Evolutionary conservation across 2,888 invertebrate species (phyloP).

Genomic region (Agapetus fuscipes): DNA sequence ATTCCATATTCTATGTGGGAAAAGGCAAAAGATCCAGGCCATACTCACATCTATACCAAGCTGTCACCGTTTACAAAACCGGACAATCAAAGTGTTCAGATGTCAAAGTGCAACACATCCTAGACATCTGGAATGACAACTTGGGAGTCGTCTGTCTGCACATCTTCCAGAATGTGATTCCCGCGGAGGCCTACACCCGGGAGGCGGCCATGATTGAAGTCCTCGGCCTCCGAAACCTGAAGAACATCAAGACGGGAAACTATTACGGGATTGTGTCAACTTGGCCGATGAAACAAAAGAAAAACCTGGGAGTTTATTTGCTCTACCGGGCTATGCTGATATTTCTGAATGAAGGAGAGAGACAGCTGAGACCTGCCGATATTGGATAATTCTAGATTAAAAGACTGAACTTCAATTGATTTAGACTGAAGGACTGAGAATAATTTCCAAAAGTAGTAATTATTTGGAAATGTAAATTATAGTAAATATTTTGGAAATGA

Average conservation of each 20-base stretch:
- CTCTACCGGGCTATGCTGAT: conserved; percentile 76
- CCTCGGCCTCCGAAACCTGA: conserved; percentile 63
- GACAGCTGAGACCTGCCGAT: conserved; percentile 73
- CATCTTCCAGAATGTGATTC: conserved; percentile 82
- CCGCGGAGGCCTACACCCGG: conserved; percentile 86
- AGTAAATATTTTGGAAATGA: no score
- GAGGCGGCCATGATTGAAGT: conserved; percentile 94
- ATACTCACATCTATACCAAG: conserved; percentile 85
- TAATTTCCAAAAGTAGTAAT: no score
- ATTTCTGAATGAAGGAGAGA: conserved; percentile 79
- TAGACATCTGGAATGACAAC: conserved; percentile 78
- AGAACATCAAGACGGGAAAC: conserved; percentile 70
- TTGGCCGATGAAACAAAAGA: conserved; percentile 62
- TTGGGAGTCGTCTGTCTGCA: conserved; percentile 85
- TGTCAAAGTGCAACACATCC: conserved; percentile 66
- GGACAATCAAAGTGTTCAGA: conserved; percentile 36
- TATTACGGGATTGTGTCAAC: conserved; percentile 71
- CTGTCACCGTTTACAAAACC: conserved; percentile 55
- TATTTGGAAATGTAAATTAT: no score
- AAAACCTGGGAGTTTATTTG: conserved; percentile 67
- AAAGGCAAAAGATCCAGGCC: conserved; percentile 84
- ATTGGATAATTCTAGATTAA: conserved; percentile 36
- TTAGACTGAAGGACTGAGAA: no score
- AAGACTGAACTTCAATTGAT: no score
- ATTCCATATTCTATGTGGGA: conserved; percentile 90